Evolutionary conservation across 1,140 invertebrate species (phyloP).

Genomic region (Coenobita brevimanus): DNA sequence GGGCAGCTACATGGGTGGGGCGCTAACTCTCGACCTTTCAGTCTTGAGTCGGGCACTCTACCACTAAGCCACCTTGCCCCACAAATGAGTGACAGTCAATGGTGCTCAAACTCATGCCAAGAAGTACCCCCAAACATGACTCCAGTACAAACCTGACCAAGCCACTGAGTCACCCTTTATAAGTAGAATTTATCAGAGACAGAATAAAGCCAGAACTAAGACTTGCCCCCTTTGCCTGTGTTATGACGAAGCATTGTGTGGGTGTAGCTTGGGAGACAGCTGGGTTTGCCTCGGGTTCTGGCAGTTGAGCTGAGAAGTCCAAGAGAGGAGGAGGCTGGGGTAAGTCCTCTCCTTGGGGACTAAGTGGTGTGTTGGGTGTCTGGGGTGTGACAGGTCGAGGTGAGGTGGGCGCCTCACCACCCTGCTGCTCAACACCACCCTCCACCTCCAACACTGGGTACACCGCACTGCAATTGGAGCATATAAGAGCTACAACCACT

Average conservation of each 20-base stretch:
- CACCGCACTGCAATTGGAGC: slow-evolving; percentile 27
- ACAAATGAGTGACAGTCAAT: too few relatives aligned
- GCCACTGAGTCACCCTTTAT: too few relatives aligned
- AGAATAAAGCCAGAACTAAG: too few relatives aligned
- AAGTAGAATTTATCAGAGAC: too few relatives aligned
- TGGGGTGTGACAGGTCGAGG: slow-evolving; percentile 49
- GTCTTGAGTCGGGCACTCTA: too few relatives aligned
- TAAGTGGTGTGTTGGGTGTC: slow-evolving; percentile 52
- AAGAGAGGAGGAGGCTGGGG: slow-evolving; percentile 13
- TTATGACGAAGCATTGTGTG: neutral
- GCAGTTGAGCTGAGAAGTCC: slow-evolving; percentile 29
- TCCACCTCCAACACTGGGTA: slow-evolving; percentile 56
- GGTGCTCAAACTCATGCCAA: too few relatives aligned
- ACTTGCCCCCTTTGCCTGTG: neutral
- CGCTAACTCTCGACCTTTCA: too few relatives aligned
- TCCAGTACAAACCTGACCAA: too few relatives aligned
- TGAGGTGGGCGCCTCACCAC: neutral
- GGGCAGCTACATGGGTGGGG: too few relatives aligned
- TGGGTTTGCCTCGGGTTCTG: neutral
- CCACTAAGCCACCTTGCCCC: too few relatives aligned
- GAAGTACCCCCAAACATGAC: too few relatives aligned
- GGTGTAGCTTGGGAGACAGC: neutral
- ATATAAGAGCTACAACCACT: too few relatives aligned
- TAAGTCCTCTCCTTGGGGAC: slow-evolving; percentile 25
- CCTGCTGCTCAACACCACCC: slow-evolving; percentile 31